Evolutionary conservation across 1,140 invertebrate species (phyloP).

Genomic region (Panagrolaimus sp.): DNA sequence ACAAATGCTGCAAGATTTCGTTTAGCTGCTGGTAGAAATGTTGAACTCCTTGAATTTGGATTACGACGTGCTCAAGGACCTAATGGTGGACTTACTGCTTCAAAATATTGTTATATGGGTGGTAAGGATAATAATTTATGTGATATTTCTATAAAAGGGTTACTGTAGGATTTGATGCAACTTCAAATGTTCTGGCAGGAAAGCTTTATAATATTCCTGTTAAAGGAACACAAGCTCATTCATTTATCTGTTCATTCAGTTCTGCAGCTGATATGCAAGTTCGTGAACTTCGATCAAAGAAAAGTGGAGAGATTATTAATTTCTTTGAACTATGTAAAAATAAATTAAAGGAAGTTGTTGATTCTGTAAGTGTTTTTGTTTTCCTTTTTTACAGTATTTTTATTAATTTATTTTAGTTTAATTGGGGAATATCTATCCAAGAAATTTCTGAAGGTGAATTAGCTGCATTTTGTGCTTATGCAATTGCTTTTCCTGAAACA

Average conservation of each 20-base stretch:
- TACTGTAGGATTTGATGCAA: slow-evolving; percentile 91
- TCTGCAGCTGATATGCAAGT: slow-evolving; percentile 69
- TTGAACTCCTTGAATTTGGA: slow-evolving; percentile 81
- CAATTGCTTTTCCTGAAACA: slow-evolving; percentile 86
- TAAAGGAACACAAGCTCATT: slow-evolving; percentile 93
- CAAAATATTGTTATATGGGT: slow-evolving; percentile 92
- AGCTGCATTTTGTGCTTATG: slow-evolving; percentile 88
- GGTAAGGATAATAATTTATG: slow-evolving; percentile 62
- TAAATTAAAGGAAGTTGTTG: slow-evolving; percentile 43
- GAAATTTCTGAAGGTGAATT: slow-evolving; percentile 68
- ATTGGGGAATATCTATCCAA: slow-evolving; percentile 67
- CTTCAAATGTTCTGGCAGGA: slow-evolving; percentile 94
- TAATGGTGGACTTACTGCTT: slow-evolving; percentile 94
- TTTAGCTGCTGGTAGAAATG: slow-evolving; percentile 42
- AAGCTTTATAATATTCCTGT: slow-evolving; percentile 97
- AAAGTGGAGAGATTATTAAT: slow-evolving; percentile 27
- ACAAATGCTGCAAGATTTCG: slow-evolving; percentile 96
- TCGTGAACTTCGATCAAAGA: slow-evolving; percentile 23
- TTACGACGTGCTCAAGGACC: slow-evolving; percentile 91
- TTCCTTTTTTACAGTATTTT: too few species aligned
- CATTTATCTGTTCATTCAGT: slow-evolving; percentile 92
- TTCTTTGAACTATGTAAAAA: slow-evolving; percentile 35
- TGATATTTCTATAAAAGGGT: background rate
- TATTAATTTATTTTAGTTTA: slow-evolving; percentile 34
- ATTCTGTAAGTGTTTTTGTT: slow-evolving; percentile 32